Percentiles rank a stretch among this genome's conserved stretches.
Conservation (phyloP, 2,113 vertebrate genomes). For the Clupea harengus region DNA sequence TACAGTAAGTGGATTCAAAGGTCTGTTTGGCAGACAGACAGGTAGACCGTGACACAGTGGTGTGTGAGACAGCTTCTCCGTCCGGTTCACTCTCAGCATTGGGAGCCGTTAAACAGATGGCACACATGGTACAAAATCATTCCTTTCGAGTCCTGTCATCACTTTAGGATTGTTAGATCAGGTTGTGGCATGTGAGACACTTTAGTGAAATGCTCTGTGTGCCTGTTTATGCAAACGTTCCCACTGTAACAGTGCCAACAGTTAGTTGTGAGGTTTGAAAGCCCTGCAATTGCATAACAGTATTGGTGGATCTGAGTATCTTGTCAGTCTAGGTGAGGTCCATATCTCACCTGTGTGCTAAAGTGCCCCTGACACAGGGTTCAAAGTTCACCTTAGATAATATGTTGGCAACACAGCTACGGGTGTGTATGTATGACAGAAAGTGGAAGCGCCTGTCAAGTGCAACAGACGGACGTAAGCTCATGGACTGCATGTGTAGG, state of each 20-base stretch:
- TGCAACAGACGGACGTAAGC: too few species aligned
- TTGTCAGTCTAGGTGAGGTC: neutral
- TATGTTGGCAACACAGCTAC: neutral
- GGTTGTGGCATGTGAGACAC: constrained; percentile 4
- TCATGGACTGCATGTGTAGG: neutral
- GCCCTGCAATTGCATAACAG: neutral
- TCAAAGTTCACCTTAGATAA: neutral
- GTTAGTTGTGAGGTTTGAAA: neutral
- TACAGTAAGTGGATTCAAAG: neutral
- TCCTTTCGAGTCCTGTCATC: neutral
- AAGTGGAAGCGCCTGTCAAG: neutral
- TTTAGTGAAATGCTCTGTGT: neutral
- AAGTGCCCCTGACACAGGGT: neutral
- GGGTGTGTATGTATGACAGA: neutral
- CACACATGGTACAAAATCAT: neutral
- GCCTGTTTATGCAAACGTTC: neutral
- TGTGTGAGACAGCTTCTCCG: neutral
- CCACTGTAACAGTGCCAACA: neutral
- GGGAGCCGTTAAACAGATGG: neutral
- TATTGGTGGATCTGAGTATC: neutral
- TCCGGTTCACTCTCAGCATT: neutral
- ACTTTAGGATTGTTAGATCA: neutral
- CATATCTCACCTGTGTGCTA: neutral
- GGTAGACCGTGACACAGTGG: neutral
- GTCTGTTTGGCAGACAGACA: neutral